phyloP scores from a whole-genome alignment of 2,888 invertebrate species.

The Agrotis exclamationis region DNA sequence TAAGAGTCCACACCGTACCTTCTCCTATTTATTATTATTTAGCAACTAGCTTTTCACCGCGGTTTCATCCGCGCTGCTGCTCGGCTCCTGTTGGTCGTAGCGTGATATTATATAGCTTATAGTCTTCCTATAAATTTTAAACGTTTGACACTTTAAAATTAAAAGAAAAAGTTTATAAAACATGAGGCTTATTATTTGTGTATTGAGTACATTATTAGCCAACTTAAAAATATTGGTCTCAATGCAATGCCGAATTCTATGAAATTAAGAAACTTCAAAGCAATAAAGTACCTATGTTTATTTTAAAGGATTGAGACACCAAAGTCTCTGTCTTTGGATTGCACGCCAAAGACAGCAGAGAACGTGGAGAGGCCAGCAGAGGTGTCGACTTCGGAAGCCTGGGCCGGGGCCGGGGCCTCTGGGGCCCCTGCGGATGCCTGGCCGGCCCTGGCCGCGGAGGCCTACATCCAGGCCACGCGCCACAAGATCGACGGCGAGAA shows the following conservation, averaged over 20 bases:
- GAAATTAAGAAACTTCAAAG: no score
- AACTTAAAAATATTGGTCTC: no score
- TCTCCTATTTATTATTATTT: conserved; percentile 28
- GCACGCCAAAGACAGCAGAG: conserved; percentile 77
- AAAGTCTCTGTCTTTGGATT: conserved; percentile 86
- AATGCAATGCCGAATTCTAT: no score
- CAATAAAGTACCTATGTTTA: neutral
- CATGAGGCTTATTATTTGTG: no score
- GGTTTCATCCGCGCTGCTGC: no score
- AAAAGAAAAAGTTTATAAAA: no score
- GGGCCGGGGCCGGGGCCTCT: conserved; percentile 74
- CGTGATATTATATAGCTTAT: no score
- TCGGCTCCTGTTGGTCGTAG: no score
- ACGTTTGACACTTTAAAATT: no score
- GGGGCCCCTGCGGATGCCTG: conserved; percentile 78
- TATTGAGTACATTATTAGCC: no score
- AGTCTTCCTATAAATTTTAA: no score
- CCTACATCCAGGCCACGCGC: conserved; percentile 84
- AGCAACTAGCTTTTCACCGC: no score
- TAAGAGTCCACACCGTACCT: conserved; percentile 62
- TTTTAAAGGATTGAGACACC: conserved; percentile 86
- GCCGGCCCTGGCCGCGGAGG: conserved; percentile 84
- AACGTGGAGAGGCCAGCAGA: conserved; percentile 84
- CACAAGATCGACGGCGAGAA: conserved; percentile 89
- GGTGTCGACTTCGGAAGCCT: conserved; percentile 86